phyloP scores from a whole-genome alignment of 2,113 vertebrate genomes.

The Tragelaphus scriptus region DNA sequence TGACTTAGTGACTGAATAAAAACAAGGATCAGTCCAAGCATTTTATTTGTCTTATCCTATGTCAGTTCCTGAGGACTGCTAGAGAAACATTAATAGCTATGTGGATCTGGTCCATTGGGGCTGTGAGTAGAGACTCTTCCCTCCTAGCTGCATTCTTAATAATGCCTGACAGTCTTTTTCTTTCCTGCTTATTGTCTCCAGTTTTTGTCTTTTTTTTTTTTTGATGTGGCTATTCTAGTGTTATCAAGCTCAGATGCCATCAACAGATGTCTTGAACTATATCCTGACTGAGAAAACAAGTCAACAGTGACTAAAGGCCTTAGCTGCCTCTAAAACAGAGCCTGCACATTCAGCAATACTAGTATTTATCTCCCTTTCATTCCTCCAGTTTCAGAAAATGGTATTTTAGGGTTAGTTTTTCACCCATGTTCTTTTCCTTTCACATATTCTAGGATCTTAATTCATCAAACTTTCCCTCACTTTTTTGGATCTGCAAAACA shows the following conservation, averaged over 20 bases:
- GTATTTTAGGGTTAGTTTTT: not conserved
- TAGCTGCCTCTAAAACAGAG: not conserved
- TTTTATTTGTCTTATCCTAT: not conserved
- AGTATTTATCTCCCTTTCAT: not conserved
- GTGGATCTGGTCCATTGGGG: no score
- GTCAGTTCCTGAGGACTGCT: not conserved
- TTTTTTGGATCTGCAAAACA: not conserved
- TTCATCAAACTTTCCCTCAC: not conserved
- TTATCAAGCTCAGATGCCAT: not conserved
- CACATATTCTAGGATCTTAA: not conserved
- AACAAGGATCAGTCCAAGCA: not conserved
- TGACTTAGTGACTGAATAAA: not conserved
- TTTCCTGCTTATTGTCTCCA: not conserved
- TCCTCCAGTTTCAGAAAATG: not conserved
- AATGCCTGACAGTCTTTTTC: not conserved
- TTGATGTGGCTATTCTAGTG: not conserved
- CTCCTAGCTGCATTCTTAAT: not conserved
- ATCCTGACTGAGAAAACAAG: not conserved
- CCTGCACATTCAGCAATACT: not conserved
- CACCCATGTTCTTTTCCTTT: not conserved
- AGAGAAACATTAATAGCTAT: not conserved
- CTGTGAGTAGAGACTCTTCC: not conserved
- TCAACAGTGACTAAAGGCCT: not conserved
- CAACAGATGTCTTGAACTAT: not conserved
- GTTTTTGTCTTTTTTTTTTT: not conserved